A percentile compares a stretch with the other conserved stretches of the same genome.
phyloP scores from a whole-genome alignment of 2,113 vertebrate species.

The Alethe diademata region DNA sequence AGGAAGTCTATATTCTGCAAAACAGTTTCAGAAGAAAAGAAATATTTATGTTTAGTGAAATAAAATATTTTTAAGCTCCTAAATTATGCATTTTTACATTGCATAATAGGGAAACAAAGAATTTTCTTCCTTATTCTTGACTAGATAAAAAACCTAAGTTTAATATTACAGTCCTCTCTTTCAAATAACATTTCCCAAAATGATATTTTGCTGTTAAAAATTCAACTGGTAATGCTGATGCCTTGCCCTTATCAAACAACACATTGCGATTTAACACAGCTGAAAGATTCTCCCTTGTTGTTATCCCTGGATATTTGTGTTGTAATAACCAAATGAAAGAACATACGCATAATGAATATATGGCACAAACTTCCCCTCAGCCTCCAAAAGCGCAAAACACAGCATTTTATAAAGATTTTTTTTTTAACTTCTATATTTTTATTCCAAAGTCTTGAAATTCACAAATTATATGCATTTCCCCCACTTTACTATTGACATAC shows the following conservation, averaged over 20 bases:
- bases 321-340: not conserved
- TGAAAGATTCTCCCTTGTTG: not conserved
- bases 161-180: not conserved
- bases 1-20: not conserved
- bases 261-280: not conserved
- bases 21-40: not conserved
- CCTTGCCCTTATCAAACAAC: not conserved
- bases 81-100: not conserved
- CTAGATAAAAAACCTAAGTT: not conserved
- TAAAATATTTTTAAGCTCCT: not conserved
- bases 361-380: not conserved
- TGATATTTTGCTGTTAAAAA: not conserved
- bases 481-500: not conserved
- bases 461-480: not conserved
- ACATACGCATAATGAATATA: not conserved
- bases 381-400: not conserved
- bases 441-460: not conserved
- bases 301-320: not conserved
- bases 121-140: not conserved
- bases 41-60: not conserved
- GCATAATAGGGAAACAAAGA: not conserved
- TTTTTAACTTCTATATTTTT: not conserved
- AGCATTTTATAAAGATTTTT: not conserved
- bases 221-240: not conserved
- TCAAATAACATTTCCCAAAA: not conserved